A percentile compares a stretch with the other conserved stretches of the same genome.
phyloP scores from a whole-genome alignment of 2,113 vertebrate species.

The Lipophrys pholis region DNA sequence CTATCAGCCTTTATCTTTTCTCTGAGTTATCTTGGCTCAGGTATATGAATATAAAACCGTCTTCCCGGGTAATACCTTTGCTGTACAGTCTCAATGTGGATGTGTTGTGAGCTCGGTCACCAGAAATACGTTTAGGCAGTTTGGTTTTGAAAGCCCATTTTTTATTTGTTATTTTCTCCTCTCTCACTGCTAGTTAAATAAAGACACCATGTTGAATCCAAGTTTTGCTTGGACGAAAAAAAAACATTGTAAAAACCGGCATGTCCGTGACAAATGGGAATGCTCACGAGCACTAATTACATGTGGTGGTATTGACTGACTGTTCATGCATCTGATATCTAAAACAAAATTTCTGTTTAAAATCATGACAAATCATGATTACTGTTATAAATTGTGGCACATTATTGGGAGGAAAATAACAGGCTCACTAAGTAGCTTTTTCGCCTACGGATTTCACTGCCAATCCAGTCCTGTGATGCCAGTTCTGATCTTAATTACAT shows the following conservation, averaged over 20 bases:
- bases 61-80: conserved; percentile 8
- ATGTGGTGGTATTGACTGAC: neutral
- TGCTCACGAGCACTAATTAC: neutral
- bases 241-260: neutral
- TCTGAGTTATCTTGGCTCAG: neutral
- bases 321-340: too few species aligned
- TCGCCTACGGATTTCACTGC: too few species aligned
- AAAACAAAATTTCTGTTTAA: too few species aligned
- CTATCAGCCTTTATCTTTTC: neutral
- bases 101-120: neutral
- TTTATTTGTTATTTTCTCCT: neutral
- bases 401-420: too few species aligned
- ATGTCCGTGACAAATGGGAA: neutral
- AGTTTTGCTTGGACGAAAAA: neutral
- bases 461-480: too few species aligned
- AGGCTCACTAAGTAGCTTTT: too few species aligned
- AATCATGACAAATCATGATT: too few species aligned
- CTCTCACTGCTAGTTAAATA: neutral
- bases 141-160: neutral
- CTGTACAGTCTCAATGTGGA: neutral
- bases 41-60: neutral
- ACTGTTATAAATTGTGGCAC: too few species aligned
- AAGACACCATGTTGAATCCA: neutral
- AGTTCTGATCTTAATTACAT: too few species aligned
- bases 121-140: neutral